Base-by-base conservation (phyloP, 2,113 vertebrate species). In the Notothenia coriiceps region DNA sequence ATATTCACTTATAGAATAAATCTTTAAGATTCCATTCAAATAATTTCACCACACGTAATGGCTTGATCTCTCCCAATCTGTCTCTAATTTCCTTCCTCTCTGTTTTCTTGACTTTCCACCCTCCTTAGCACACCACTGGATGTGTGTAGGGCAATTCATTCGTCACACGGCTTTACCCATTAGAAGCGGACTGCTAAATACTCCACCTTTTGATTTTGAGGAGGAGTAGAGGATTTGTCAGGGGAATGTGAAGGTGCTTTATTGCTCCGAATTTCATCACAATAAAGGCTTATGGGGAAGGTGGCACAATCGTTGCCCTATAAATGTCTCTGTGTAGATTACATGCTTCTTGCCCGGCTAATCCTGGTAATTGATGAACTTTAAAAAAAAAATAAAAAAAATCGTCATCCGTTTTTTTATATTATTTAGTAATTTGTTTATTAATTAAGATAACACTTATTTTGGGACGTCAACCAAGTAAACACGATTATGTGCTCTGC, bases 401-500 rank as follows among this genome's bases (percentile, higher is more conserved):
- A 65, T 11, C 92, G 90, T 89, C 29, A 67, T 25, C 49, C 25
- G 33, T 89, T 81, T 88, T 85, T 82, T 84, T 90, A 87, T 91
- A 89, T 93, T 92, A 94, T 95, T 95, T 94, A 85, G 88, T 91
- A 92, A 95, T 94, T 92, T 94, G 92, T 95, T 95, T 96, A 95
- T 95, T 95, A 94, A 95, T 95, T 95, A 95, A 94, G 91, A 94
- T 93, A 91, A 92, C 91, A 92, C 92, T 95, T 94, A 94, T 95
- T 95, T 95, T 94, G 93, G 94, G 93, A 95, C 89, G 92, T 92
- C 88, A 86, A 93, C 93, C 93, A 95, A 94, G 92, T 94, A 94
- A 95, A 94, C 92, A 89, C 80, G 91, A 95, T 95, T 93, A 95
- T 93, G 89, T 93, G 92, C 92, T 94, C 90, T 90, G 92, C 82